These are phyloP conservation scores for Acronicta psi DNA, from an alignment of 2,888 invertebrate genomes.

Conservation along the genomic window DNA sequence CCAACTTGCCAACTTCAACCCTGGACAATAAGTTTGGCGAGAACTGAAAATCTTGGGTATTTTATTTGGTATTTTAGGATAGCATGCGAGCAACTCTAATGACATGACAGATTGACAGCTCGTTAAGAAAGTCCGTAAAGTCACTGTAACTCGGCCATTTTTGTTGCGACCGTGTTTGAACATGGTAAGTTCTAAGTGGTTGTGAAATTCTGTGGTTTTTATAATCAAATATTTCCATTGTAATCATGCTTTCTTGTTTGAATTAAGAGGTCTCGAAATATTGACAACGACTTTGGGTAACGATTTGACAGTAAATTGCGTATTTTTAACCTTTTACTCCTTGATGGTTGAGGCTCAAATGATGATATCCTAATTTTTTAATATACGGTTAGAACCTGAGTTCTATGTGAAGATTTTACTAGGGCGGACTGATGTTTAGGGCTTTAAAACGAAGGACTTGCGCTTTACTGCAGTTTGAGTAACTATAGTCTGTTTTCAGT, in stretches of 20 bases:
- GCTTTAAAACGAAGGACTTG: too few relatives aligned
- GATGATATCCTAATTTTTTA: conserved; percentile 91
- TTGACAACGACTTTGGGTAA: neutral
- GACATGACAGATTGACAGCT: conserved; percentile 3
- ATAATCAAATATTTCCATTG: conserved; percentile 27
- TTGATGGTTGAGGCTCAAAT: conserved; percentile 70
- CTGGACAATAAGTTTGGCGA: too few relatives aligned
- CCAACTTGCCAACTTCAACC: too few relatives aligned
- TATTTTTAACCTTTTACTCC: neutral
- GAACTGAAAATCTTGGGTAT: too few relatives aligned
- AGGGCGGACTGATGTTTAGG: conserved; percentile 92
- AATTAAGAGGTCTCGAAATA: neutral
- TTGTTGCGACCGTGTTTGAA: conserved; percentile 78
- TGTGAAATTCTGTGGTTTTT: neutral
- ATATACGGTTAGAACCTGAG: conserved; percentile 92
- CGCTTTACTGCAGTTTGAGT: neutral
- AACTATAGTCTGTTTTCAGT: conserved; percentile 90
- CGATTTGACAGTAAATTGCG: neutral
- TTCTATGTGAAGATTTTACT: conserved; percentile 91
- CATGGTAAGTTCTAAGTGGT: conserved; percentile 81
- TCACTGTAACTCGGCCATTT: conserved; percentile 76
- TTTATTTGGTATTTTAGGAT: too few relatives aligned
- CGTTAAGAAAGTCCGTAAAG: conserved; percentile 1
- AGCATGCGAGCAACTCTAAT: conserved; percentile 7
- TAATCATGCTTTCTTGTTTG: neutral